Conservation (phyloP, 2,888 invertebrate species). For the Aricia artaxerxes region DNA sequence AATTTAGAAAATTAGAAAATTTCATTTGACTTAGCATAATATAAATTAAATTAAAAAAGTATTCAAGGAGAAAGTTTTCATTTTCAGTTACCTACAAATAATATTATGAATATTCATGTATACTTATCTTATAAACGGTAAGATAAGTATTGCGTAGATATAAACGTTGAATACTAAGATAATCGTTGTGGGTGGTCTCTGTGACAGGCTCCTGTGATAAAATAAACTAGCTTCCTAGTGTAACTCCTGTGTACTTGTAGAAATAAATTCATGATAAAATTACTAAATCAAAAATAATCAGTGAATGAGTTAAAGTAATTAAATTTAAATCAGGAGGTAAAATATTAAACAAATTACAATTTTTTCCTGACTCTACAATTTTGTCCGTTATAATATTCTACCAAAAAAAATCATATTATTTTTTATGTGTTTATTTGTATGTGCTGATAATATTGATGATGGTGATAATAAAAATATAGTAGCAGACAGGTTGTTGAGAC, state of each 20-base stretch:
- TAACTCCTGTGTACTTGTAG: too few species aligned
- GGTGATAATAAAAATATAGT: neutral
- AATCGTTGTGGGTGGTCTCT: neutral
- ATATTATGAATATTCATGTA: neutral
- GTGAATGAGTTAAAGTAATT: too few species aligned
- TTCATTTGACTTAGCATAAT: too few species aligned
- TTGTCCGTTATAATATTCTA: neutral
- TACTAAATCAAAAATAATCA: neutral
- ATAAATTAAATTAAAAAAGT: neutral
- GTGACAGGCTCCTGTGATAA: neutral
- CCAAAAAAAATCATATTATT: neutral
- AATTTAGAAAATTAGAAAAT: too few species aligned
- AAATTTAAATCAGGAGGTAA: neutral
- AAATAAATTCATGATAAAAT: too few species aligned
- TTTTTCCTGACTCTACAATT: neutral
- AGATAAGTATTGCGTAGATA: neutral
- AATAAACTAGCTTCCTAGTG: neutral
- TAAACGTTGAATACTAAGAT: neutral
- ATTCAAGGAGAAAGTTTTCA: neutral
- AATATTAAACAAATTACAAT: neutral
- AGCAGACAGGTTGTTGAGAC: neutral
- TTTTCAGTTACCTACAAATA: neutral
- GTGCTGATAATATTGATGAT: neutral
- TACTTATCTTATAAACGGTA: neutral
- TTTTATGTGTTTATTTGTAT: neutral